phyloP scores from a whole-genome alignment of 1,140 invertebrate species.

The Zeugodacus cucurbitae region DNA sequence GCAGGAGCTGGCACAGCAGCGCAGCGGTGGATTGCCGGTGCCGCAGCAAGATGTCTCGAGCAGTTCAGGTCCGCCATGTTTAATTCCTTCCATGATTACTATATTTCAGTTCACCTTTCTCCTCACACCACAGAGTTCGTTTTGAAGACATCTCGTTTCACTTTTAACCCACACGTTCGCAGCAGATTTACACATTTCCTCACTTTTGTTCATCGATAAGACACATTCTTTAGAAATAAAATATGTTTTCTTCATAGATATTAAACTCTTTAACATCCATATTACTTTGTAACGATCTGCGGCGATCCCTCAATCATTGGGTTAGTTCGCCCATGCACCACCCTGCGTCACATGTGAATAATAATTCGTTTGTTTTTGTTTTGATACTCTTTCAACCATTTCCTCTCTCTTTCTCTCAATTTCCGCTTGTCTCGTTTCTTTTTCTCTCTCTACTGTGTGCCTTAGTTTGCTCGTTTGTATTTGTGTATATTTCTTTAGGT shows the following conservation, averaged over 20 bases:
- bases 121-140: constrained; percentile 43
- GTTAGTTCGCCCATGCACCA: neutral
- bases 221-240: too few relatives aligned
- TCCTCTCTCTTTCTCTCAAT: constrained; percentile 27
- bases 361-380: neutral
- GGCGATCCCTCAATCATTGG: too few relatives aligned
- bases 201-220: neutral
- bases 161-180: neutral
- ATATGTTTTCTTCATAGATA: too few relatives aligned
- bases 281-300: too few relatives aligned
- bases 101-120: constrained; percentile 43
- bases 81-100: constrained; percentile 17
- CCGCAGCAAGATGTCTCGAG: constrained; percentile 64
- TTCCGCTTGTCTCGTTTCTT: constrained; percentile 29
- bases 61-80: constrained; percentile 64
- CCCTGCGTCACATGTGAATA: neutral
- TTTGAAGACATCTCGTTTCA: neutral
- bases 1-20: constrained; percentile 63
- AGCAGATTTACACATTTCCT: constrained; percentile 34
- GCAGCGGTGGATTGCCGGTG: constrained; percentile 59
- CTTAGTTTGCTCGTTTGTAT: constrained; percentile 44
- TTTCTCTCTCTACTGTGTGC: constrained; percentile 51
- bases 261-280: too few relatives aligned
- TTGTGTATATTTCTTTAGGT: neutral
- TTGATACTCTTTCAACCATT: neutral